A percentile compares a stretch with the other conserved stretches of the same genome.
Evolutionary conservation across 2,113 vertebrate species (phyloP).

Genomic region (Grantiella picta): DNA sequence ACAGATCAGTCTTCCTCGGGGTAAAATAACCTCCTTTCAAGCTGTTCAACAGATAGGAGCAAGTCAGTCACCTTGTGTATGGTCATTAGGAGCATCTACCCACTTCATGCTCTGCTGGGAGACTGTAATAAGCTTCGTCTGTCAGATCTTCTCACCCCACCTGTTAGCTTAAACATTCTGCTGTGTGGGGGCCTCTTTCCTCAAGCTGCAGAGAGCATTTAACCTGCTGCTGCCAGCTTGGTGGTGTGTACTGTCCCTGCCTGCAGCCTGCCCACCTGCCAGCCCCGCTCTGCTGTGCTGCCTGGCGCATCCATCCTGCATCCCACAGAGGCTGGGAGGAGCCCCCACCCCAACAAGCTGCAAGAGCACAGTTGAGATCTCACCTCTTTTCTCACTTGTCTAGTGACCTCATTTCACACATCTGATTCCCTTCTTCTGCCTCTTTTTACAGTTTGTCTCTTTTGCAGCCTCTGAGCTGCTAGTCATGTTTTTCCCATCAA

Average conservation of each 20-base stretch:
- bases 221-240: neutral
- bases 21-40: neutral
- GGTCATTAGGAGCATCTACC: neutral
- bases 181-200: neutral
- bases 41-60: neutral
- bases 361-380: neutral
- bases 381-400: neutral
- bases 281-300: rapidly evolving
- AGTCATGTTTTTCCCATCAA: neutral
- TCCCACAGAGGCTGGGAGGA: rapidly evolving
- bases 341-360: neutral
- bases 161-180: neutral
- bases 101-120: neutral
- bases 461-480: neutral
- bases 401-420: neutral
- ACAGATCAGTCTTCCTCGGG: neutral
- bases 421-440: neutral
- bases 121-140: neutral
- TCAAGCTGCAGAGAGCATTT: neutral
- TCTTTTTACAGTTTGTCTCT: neutral
- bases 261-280: neutral
- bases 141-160: neutral
- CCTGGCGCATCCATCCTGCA: neutral
- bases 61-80: neutral
- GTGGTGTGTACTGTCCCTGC: neutral